Evolutionary conservation across 2,113 vertebrate species (phyloP), one percentile per base, ranked within the genome.

Genomic region (Uria lomvia): DNA sequence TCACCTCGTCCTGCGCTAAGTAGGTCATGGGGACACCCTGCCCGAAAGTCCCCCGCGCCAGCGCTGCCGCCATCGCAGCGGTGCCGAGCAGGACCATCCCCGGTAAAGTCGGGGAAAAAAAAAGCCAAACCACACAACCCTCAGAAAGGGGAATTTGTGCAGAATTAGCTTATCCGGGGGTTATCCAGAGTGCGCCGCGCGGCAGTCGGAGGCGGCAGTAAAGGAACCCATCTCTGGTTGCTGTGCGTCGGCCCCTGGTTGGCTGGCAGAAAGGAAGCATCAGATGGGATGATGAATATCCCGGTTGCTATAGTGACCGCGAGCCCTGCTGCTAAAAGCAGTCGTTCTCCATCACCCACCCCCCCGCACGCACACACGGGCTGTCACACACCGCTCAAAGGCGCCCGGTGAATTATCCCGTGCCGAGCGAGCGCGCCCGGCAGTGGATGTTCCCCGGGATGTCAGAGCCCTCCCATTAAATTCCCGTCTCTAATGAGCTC

Each of bases 251-350:
- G 87, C 77, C 94, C 53, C 34, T 34, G 72, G 13, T 88, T 94
- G 94, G 93, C 91, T 95, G 78, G 97, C 92, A 60, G 82, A 47
- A 50, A 50, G 11, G 70, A 96, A 97, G 97, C 98, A 98, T 98
- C 98, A 98, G 98, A 98, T 97, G 98, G 98, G 98, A 98, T 97
- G 96, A 97, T 98, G 98, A 88, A 96, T 94, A 77, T 86, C 88
- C 94, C 53, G 89, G 98, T 99, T 98, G 96, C 98, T 96, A 98
- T 98, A 96, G 99, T 83, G 97, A 99, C 97, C 8, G n/a, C 26
- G 94, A 93, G 95, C 87, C 18, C 38, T 29, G 15, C 91, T 30
- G 65, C 96, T 94, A 77, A 60, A 78, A 97, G 96, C 95, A 6
- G 94, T 58, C 38, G 5, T 23, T 90, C 86, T 17, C 91, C 92